Conservation (phyloP, 2,113 vertebrate species). For the Colaptes auratus region DNA sequence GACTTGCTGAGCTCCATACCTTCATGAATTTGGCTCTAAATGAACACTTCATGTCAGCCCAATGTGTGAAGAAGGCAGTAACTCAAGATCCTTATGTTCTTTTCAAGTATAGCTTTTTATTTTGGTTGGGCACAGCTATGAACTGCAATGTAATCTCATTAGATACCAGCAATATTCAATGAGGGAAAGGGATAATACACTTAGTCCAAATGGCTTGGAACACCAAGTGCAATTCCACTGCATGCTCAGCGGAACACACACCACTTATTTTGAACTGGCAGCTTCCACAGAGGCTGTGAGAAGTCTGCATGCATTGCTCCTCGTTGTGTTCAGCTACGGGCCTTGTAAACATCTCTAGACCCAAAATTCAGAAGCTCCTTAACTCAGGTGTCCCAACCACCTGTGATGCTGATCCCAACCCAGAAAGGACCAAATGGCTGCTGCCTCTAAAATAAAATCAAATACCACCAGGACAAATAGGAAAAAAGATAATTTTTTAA, state of each 20-base stretch:
- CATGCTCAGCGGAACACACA: fast-evolving
- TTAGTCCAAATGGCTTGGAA: slow-evolving; percentile 44
- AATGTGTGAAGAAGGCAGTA: not conserved
- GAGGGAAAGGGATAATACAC: slow-evolving; percentile 41
- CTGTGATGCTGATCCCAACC: not conserved
- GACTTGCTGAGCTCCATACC: not conserved
- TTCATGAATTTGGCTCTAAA: not conserved
- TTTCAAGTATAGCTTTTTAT: not conserved
- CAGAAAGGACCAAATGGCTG: not conserved
- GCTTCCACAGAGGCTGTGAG: not conserved
- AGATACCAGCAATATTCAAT: not conserved
- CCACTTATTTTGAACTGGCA: not conserved
- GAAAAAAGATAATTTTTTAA: slow-evolving; percentile 23
- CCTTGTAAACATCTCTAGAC: not conserved
- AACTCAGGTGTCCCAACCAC: not conserved
- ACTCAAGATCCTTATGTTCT: not conserved
- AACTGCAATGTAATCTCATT: slow-evolving; percentile 8
- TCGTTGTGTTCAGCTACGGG: not conserved
- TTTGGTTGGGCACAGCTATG: not conserved
- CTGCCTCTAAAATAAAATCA: not conserved
- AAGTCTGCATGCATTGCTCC: not conserved
- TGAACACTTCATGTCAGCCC: not conserved
- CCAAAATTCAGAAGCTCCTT: not conserved
- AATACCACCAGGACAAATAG: slow-evolving; percentile 53
- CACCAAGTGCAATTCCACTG: not conserved